Percentiles rank a stretch among this genome's conserved stretches.
Evolutionary conservation across 2,113 vertebrate genomes (phyloP).

Genomic region (Smithornis capensis): DNA sequence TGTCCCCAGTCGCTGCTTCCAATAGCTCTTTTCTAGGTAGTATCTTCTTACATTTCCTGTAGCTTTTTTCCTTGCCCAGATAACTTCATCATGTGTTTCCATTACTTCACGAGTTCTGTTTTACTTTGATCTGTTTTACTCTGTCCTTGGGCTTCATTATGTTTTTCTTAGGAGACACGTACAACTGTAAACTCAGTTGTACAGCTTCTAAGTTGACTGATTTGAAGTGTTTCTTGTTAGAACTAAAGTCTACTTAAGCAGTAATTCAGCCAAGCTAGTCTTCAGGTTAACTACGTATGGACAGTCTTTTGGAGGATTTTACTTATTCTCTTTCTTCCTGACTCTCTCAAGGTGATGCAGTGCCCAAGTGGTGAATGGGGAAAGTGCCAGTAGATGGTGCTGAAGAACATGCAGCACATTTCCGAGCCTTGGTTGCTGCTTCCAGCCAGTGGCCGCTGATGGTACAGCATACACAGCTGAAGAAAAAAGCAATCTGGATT

Average conservation of each 20-base stretch:
- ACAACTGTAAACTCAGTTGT: not conserved
- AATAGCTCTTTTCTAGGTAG: not conserved
- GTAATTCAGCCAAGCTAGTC: not conserved
- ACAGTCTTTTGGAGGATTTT: not conserved
- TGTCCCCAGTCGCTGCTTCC: not conserved
- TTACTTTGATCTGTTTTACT: not conserved
- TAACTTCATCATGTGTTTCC: slow-evolving; percentile 6
- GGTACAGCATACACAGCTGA: not conserved
- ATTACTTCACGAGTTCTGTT: not conserved
- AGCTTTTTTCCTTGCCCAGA: not conserved
- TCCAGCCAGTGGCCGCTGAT: not conserved
- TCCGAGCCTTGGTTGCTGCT: not conserved
- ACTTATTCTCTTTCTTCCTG: not conserved
- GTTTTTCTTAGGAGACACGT: not conserved
- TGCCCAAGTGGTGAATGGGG: not conserved
- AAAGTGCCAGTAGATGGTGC: slow-evolving; percentile 42
- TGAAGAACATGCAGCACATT: not conserved
- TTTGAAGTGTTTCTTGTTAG: not conserved
- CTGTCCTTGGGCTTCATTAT: not conserved
- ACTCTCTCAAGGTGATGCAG: not conserved
- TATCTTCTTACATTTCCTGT: slow-evolving; percentile 12
- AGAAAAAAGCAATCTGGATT: not conserved
- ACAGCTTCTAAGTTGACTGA: not conserved
- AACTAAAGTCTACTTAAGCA: not conserved
- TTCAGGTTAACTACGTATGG: not conserved